These are phyloP conservation scores for Epinephelus cyanopodus DNA, from an alignment of 2,113 vertebrate species.

Conservation along the genomic window DNA sequence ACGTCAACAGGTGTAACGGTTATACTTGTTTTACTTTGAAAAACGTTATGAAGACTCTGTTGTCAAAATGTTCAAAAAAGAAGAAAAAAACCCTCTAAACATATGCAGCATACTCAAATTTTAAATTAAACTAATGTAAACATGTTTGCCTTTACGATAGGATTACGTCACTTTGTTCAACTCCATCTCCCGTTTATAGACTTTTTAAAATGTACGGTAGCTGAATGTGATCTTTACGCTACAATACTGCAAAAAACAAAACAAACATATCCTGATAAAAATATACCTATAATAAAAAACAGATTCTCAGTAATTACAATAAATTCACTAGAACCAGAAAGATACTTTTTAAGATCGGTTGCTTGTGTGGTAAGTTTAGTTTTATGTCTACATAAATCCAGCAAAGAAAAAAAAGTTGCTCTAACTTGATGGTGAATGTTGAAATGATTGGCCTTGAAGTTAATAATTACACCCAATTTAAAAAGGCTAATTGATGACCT, in stretches of 20 bases:
- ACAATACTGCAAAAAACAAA: neutral
- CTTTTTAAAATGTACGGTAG: neutral
- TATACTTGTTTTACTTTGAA: neutral
- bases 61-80: neutral
- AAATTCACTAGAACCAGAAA: neutral
- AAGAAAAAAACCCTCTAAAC: neutral
- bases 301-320: neutral
- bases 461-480: conserved; percentile 63
- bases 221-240: neutral
- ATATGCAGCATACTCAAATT: neutral
- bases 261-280: too few relatives aligned
- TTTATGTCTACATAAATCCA: conserved; percentile 14
- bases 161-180: neutral
- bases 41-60: neutral
- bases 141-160: neutral
- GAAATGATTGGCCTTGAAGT: conserved; percentile 41
- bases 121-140: neutral
- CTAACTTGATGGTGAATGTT: conserved; percentile 8
- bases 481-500: conserved; percentile 30
- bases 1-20: neutral
- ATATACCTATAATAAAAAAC: neutral
- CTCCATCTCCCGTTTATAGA: neutral
- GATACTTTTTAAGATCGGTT: neutral
- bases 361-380: neutral
- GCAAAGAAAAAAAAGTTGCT: neutral